Evolutionary conservation across 2,888 invertebrate genomes (phyloP).

Genomic region (Quadroppia sp.): DNA sequence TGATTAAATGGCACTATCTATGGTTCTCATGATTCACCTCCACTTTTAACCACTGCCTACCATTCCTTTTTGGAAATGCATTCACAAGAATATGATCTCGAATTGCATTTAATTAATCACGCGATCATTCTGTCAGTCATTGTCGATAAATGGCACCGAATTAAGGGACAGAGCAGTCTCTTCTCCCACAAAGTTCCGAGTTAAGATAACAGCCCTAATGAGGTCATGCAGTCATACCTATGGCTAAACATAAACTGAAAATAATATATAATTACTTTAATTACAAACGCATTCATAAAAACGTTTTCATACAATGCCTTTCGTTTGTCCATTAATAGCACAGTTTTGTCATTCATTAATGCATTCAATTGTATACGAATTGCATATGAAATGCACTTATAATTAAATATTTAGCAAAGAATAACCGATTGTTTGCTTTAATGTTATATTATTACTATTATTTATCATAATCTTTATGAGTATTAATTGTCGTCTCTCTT

Average conservation of each 20-base stretch:
- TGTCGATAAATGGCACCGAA: neutral
- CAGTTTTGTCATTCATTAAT: neutral
- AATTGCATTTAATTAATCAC: slow-evolving; percentile 28
- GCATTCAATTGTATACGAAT: neutral
- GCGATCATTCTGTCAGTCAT: slow-evolving; percentile 9
- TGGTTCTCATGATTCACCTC: slow-evolving; percentile 24
- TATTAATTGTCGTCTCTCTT: no score
- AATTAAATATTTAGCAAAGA: neutral
- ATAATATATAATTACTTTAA: neutral
- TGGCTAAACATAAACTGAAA: neutral
- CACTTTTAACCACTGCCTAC: neutral
- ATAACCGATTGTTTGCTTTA: neutral
- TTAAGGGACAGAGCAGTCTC: neutral
- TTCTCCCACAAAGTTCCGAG: neutral
- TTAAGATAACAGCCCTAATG: neutral
- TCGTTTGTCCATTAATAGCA: slow-evolving; percentile 1
- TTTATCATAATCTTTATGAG: no score
- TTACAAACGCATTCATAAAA: slow-evolving; percentile 15
- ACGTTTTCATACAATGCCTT: neutral
- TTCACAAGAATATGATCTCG: neutral
- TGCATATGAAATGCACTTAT: neutral
- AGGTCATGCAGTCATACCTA: slow-evolving; percentile 12
- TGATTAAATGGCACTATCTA: neutral
- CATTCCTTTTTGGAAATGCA: no score
- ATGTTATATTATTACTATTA: no score